These are phyloP conservation scores for Drosophila miranda DNA, from an alignment of 1,140 invertebrate genomes.

Conservation along the genomic window DNA sequence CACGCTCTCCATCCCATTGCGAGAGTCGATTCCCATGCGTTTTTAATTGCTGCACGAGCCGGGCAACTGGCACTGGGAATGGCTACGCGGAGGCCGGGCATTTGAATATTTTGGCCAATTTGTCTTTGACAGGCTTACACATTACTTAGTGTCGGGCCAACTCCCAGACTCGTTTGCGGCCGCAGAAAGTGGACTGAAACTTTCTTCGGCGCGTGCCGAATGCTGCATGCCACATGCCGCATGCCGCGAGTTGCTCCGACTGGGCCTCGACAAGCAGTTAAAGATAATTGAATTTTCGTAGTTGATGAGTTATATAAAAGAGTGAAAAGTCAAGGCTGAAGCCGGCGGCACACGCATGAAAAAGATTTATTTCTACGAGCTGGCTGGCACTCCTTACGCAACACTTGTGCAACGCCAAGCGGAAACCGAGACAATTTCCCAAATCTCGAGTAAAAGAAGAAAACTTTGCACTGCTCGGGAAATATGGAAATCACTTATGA, in stretches of 20 bases:
- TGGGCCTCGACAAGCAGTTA: constrained; percentile 29
- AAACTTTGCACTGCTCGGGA: constrained; percentile 22
- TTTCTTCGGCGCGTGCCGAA: constrained; percentile 59
- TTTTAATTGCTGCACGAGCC: constrained; percentile 21
- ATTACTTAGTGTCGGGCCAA: constrained; percentile 25
- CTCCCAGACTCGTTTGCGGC: constrained; percentile 36
- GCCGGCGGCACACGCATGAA: constrained; percentile 25
- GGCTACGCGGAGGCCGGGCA: constrained; percentile 4
- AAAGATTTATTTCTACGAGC: constrained; percentile 24
- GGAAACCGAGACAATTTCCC: constrained; percentile 56
- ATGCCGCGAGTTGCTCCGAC: neutral
- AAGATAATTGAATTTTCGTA: constrained; percentile 58
- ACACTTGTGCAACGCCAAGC: constrained; percentile 50
- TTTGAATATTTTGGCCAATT: constrained; percentile 38
- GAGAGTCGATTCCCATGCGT: constrained; percentile 16
- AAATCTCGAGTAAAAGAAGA: constrained; percentile 8
- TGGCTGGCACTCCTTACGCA: constrained; percentile 47
- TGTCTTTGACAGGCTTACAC: constrained; percentile 18
- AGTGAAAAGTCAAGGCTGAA: constrained; percentile 57
- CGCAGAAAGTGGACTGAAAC: constrained; percentile 32
- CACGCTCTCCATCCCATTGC: constrained; percentile 30
- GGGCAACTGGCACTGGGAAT: constrained; percentile 11
- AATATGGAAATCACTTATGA: constrained; percentile 17
- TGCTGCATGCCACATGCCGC: constrained; percentile 13
- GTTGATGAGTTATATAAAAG: constrained; percentile 59